Evolutionary conservation across 2,888 invertebrate genomes (phyloP).

Genomic region (Argyra leucocephala): DNA sequence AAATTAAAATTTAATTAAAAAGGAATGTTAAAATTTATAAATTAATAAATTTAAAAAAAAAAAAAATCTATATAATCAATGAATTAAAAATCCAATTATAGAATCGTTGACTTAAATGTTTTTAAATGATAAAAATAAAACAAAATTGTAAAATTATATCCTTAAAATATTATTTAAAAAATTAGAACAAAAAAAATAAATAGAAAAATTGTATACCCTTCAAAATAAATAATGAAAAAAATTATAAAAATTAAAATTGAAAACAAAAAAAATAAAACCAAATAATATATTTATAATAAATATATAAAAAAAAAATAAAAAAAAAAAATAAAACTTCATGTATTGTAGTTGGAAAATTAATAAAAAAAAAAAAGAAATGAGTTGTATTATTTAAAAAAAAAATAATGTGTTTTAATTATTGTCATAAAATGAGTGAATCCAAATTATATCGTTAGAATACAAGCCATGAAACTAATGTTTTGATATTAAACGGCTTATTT

Average conservation of each 20-base stretch:
- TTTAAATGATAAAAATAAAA: background rate
- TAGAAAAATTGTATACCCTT: conserved; percentile 2
- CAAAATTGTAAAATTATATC: background rate
- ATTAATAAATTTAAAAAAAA: background rate
- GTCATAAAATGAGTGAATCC: too few relatives aligned
- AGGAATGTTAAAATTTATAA: background rate
- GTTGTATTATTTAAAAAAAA: background rate
- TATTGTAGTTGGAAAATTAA: conserved; percentile 7
- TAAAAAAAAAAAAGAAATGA: background rate
- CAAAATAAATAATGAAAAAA: background rate
- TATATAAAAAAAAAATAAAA: background rate
- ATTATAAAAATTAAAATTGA: too few relatives aligned
- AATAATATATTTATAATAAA: too few relatives aligned
- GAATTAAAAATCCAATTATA: background rate
- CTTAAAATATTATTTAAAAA: background rate
- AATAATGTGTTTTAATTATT: too few relatives aligned
- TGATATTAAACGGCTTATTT: too few relatives aligned
- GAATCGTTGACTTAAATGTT: conserved; percentile 3
- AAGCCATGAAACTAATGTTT: too few relatives aligned
- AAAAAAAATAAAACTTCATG: background rate
- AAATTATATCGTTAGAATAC: too few relatives aligned
- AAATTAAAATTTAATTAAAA: background rate
- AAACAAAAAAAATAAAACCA: too few relatives aligned
- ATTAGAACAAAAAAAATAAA: background rate
- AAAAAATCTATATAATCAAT: background rate